Evolutionary conservation across 1,140 invertebrate genomes (phyloP).

Genomic region (Drosophila guanche): DNA sequence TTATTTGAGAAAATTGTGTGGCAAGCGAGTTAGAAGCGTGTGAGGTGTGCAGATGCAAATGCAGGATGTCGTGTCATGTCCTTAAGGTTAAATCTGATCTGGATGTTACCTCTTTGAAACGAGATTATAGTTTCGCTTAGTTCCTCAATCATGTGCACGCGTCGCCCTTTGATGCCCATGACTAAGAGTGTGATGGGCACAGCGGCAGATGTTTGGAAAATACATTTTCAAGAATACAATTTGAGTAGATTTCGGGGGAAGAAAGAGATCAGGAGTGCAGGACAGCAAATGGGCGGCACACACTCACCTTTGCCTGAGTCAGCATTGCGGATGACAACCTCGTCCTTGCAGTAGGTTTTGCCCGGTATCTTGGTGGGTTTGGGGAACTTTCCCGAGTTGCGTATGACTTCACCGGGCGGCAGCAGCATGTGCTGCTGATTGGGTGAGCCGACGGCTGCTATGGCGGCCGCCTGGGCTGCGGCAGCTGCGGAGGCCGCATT

Average conservation of each 20-base stretch:
- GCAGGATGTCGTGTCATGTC: background rate
- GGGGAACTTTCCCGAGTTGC: slow-evolving; percentile 93
- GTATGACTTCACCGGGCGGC: slow-evolving; percentile 91
- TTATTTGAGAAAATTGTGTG: slow-evolving; percentile 7
- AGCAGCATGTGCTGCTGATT: slow-evolving; percentile 85
- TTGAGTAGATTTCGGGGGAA: background rate
- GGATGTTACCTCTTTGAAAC: slow-evolving; percentile 96
- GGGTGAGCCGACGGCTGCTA: slow-evolving; percentile 77
- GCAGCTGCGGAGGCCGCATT: slow-evolving; percentile 70
- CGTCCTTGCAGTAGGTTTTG: slow-evolving; percentile 96
- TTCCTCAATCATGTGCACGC: slow-evolving; percentile 99
- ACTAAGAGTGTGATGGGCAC: slow-evolving; percentile 85
- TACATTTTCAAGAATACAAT: slow-evolving; percentile 20
- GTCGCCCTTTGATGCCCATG: slow-evolving; percentile 98
- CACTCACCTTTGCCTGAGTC: slow-evolving; percentile 96
- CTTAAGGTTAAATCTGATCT: slow-evolving; percentile 6
- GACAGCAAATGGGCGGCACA: background rate
- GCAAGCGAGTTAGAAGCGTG: background rate
- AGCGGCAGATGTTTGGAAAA: slow-evolving; percentile 69
- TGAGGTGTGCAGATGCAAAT: slow-evolving; percentile 22
- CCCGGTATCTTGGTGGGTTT: slow-evolving; percentile 95
- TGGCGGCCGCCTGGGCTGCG: slow-evolving; percentile 76
- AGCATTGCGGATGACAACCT: slow-evolving; percentile 95
- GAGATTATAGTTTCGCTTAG: slow-evolving; percentile 98
- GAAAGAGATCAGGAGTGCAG: background rate